Base-by-base conservation (phyloP, 2,797 vertebrate species). In the Xenopus petersii region DNA sequence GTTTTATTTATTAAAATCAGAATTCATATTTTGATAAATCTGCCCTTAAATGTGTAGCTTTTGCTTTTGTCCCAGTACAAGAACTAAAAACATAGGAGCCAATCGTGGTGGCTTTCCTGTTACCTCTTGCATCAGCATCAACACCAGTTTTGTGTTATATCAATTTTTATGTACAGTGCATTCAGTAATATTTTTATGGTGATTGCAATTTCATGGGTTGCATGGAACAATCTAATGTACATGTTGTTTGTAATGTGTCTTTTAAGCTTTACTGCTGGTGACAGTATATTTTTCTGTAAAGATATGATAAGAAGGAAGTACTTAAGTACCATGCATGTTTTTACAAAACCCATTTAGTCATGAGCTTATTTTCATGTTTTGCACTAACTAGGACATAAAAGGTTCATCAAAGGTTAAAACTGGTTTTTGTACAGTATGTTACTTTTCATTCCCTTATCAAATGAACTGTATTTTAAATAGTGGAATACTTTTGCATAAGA, bases 251-350 rank as follows among this genome's bases (percentile, higher is more conserved):
- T 62, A 62, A 30, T 30, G 17, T 30, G 60, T 62, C 24, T 30
- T 62, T 24, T 62, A 12, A 4, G 11, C 60, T 62, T 62, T 62
- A 62, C 7, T 62, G 26, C 13, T 62, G 26, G 24, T 26, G 12
- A 62, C 24, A 62, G 26, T 30, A 62, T 62, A 62, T 62, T 62
- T 62, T 62, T 62, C 60, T 62, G 17, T 10, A 62, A 30, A 12
- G 24, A 24, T 12, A 62, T 62, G 21, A 21, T 12, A 24, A 62
- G 24, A 62, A n/a, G 10, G 58, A 21, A 60, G 21, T 2, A 21
- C n/a, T 60, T 24, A 60, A 15, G 10, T 62, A 30, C 26, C 4
- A 62, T 62, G 26, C 4, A 62, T 62, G 26, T 30, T 30, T 30
- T 30, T 30, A 30, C 26, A 30, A 30, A 7, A 2, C 8, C 8